Base-by-base conservation (phyloP, 2,797 vertebrate genomes). In the Phrynocephalus guinanensis region DNA sequence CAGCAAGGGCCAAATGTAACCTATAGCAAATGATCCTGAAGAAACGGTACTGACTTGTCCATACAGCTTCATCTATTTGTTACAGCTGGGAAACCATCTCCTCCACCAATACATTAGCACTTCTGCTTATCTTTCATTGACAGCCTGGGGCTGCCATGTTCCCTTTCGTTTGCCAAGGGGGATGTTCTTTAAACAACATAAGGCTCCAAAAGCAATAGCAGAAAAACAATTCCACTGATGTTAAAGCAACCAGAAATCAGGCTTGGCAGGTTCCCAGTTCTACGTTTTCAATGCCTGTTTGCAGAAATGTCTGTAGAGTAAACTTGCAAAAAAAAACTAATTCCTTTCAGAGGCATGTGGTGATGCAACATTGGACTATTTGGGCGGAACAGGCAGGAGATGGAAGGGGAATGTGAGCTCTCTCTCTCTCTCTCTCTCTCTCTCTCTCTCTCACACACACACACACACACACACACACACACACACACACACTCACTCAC, bases 231-330 rank as follows among this genome's bases (percentile, higher is more conserved):
- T 68, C 30, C 66, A 77, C 82, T 63, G 63, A 16, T 18, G 0
- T 0, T 3, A 22, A 70, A 48, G 0, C 56, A 0, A 0, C 68
- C 18, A 0, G 1, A 15, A 15, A 38, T 72, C n/a, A 28, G 0
- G 72, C 0, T 0, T 52, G 75, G 83, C 63, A 68, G 80, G n/a
- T 48, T 75, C 77, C 6, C 0, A 6, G 66, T 44, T 83, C 67
- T 0, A 0, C 26, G 26, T 26, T 68, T 72, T 60, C 78, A 66
- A 18, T 89, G 50, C 78, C 38, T 2, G 0, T 83, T 85, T 75
- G 79, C 11, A 38, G 6, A 50, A 3, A 0, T 0, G 1, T 66
- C 81, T 50, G 71, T 73, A 76, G 16, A n/a, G 63, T 68, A 81
- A 85, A 81, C 44, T 52, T 56, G 87, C 63, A 52, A 88, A 81